phyloP scores from a whole-genome alignment of 2,888 invertebrate species.

The Nebria salina region DNA sequence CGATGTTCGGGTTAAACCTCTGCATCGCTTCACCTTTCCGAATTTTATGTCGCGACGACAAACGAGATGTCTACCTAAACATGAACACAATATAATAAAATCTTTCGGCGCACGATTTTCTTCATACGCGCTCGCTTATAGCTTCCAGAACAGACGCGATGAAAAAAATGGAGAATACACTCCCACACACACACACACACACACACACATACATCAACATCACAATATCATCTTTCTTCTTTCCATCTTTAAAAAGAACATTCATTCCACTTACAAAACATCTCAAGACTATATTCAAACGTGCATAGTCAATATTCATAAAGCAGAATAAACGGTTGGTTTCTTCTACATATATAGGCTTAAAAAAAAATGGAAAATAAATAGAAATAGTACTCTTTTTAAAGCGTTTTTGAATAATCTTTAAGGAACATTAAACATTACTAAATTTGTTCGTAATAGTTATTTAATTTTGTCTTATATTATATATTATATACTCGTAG shows the following conservation, averaged over 20 bases:
- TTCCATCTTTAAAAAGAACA: conserved; percentile 20
- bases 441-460: not conserved
- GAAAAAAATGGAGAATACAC: not conserved
- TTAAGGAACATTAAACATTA: not conserved
- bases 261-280: conserved; percentile 39
- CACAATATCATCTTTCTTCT: not conserved
- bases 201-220: not conserved
- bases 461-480: not conserved
- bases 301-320: conserved; percentile 33
- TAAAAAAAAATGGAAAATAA: not conserved
- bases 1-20: not conserved
- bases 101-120: not conserved
- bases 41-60: not conserved
- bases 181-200: not conserved
- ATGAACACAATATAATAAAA: not conserved
- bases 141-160: not conserved
- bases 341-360: not conserved
- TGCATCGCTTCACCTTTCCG: not conserved
- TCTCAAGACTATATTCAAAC: conserved; percentile 33
- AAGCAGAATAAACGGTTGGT: conserved; percentile 36
- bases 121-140: not conserved
- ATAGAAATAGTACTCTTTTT: not conserved
- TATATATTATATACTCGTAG: not conserved
- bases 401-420: not conserved
- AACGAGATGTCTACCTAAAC: not conserved